A percentile compares a stretch with the other conserved stretches of the same genome.
phyloP scores from a whole-genome alignment of 2,797 vertebrate species.

The Furcifer pardalis region DNA sequence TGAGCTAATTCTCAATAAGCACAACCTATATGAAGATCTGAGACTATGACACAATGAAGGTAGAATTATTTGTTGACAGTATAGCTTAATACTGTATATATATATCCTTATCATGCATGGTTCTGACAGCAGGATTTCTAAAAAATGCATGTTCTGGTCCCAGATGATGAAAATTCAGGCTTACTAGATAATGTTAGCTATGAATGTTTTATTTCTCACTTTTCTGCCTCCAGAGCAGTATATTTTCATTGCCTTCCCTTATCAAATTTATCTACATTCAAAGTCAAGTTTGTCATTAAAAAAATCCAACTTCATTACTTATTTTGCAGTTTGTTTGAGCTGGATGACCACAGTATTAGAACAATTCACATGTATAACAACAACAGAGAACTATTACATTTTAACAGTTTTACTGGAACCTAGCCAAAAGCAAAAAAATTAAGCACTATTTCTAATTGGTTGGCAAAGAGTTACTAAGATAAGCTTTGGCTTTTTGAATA shows the following conservation, averaged over 20 bases:
- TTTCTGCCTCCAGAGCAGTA: background rate
- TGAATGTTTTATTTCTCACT: background rate
- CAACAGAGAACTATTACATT: too few species aligned
- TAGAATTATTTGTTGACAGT: background rate
- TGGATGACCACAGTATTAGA: background rate
- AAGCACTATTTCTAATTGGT: background rate
- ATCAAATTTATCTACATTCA: background rate
- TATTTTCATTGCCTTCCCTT: background rate
- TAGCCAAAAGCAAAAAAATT: conserved; percentile 22
- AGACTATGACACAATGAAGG: background rate
- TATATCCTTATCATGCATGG: background rate
- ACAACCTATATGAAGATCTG: background rate
- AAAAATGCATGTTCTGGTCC: background rate
- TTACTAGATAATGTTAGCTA: background rate
- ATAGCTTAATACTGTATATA: background rate
- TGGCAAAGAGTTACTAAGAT: background rate
- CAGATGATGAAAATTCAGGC: background rate
- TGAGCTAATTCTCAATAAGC: background rate
- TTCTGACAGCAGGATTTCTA: background rate
- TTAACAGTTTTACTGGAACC: conserved; percentile 11
- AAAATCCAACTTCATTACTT: background rate
- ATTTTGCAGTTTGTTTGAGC: background rate
- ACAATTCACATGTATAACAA: background rate
- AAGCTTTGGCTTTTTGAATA: background rate
- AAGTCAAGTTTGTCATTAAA: background rate